phyloP scores from a whole-genome alignment of 2,888 invertebrate genomes.

The Agapetus fuscipes region DNA sequence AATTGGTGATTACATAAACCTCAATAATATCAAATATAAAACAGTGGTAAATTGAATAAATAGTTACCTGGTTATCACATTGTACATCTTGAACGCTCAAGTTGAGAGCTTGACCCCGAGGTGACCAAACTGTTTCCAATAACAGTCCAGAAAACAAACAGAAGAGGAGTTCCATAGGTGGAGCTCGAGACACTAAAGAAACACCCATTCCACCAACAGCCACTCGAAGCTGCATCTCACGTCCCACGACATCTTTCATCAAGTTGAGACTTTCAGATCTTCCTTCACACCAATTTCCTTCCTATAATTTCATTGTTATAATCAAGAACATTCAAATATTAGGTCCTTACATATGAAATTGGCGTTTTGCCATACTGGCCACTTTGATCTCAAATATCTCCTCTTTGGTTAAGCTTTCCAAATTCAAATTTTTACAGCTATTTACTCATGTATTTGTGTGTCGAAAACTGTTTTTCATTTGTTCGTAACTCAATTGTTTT shows the following conservation, averaged over 20 bases:
- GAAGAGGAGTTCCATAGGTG: slow-evolving; percentile 75
- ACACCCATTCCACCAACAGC: slow-evolving; percentile 60
- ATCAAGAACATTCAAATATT: no score
- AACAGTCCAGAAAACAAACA: slow-evolving; percentile 56
- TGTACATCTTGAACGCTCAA: slow-evolving; percentile 73
- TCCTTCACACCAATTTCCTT: slow-evolving; percentile 25
- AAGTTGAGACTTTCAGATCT: slow-evolving; percentile 18
- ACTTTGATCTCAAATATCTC: no score
- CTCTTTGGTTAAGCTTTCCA: no score
- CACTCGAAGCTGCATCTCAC: slow-evolving; percentile 54
- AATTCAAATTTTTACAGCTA: no score
- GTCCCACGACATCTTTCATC: slow-evolving; percentile 24
- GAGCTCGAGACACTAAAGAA: slow-evolving; percentile 65
- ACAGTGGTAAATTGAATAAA: background rate
- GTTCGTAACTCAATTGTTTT: no score
- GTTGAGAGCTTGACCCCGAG: slow-evolving; percentile 49
- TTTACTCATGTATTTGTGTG: no score
- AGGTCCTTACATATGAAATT: no score
- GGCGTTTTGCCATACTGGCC: no score
- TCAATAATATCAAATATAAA: no score
- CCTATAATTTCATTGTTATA: no score
- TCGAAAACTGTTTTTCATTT: no score
- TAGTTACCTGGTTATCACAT: slow-evolving; percentile 70
- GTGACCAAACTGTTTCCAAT: slow-evolving; percentile 49
- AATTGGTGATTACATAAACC: background rate